Base-by-base conservation (phyloP, 2,113 vertebrate genomes). In the Gulo gulo region DNA sequence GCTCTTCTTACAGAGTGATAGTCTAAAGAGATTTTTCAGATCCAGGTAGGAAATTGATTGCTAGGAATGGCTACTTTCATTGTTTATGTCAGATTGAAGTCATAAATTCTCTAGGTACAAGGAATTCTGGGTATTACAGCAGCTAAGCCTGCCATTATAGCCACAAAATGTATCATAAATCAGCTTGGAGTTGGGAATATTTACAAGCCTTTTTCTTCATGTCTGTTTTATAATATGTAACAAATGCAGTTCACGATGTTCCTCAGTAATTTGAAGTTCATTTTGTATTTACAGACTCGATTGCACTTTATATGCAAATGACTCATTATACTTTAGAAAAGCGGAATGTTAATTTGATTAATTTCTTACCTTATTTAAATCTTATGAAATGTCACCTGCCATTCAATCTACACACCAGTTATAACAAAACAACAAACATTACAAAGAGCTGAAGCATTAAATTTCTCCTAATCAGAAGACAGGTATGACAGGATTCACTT, bases 321-420 rank as follows among this genome's bases (percentile, higher is more conserved):
- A 92, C 82, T 98, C 91, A 97, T 98, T 98, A 98, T 98, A 93
- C 63, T 98, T 98, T 97, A 92, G 95, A 98, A 98, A 98, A 98
- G 85, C 97, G 97, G 88, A 98, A 97, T 98, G 98, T 98, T 98
- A 98, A 99, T 99, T 98, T 98, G 97, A 98, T 98, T 99, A 98
- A 97, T 98, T 98, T 98, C 97, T 98, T 98, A 96, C 96, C 91
- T 97, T 97, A 98, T 98, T 99, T 99, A 98, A 98, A 97, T 98
- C 97, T 98, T 97, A 91, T 34, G 57, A 98, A 99, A 99, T 99
- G 98, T 98, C 98, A 99, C 97, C 98, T 99, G 99, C 95, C 98
- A 99, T 98, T 99, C 99, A 99, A 97, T 98, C 98, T 98, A 83
- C 95, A 97, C 8, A 79, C 52, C 93, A 97, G 74, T 95, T 98